Evolutionary conservation across 2,797 vertebrate genomes (phyloP).

Genomic region (Benthosema pterotum): DNA sequence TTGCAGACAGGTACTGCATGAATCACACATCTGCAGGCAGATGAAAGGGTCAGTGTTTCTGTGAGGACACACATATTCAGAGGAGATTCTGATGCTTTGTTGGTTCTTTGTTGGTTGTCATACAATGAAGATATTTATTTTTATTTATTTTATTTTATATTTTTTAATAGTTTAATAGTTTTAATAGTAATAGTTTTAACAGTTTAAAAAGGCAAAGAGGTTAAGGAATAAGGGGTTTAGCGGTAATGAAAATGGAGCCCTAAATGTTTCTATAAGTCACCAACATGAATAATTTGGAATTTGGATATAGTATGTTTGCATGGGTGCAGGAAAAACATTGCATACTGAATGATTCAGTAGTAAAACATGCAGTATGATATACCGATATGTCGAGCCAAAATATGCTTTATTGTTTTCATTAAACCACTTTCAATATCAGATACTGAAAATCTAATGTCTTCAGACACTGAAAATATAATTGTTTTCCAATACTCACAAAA

Average conservation of each 20-base stretch:
- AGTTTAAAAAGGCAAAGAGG: no score
- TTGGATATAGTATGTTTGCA: no score
- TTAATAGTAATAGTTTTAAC: no score
- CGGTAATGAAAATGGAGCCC: no score
- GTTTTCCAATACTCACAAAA: not conserved
- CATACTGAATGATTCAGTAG: no score
- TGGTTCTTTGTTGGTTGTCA: not conserved
- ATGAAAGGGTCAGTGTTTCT: slow-evolving; percentile 4
- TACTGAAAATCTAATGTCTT: no score
- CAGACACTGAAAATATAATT: no score
- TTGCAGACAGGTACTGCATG: slow-evolving; percentile 89
- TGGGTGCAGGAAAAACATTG: not conserved
- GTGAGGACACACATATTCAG: not conserved
- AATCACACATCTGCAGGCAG: not conserved
- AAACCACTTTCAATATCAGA: not conserved
- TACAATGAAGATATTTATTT: not conserved
- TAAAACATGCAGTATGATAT: not conserved
- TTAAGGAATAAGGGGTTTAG: no score
- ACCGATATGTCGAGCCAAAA: not conserved
- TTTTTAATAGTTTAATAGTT: no score
- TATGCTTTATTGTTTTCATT: not conserved
- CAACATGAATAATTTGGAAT: slow-evolving; percentile 56
- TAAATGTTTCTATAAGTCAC: slow-evolving; percentile 11
- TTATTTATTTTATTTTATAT: no score
- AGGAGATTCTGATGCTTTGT: not conserved